phyloP scores from a whole-genome alignment of 2,113 vertebrate species.

The Jacana jacana region DNA sequence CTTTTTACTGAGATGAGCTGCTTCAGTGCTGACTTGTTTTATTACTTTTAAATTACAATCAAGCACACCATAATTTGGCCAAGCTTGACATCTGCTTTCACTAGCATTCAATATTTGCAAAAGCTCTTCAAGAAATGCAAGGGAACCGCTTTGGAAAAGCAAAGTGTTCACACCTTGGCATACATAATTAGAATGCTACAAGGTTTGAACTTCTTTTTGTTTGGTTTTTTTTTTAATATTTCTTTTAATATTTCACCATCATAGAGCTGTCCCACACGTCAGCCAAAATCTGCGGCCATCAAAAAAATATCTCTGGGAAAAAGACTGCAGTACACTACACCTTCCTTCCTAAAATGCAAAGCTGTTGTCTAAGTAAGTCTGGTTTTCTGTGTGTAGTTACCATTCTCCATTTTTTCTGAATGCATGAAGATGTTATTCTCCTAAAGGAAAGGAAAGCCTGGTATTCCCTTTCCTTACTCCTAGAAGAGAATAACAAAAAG shows the following conservation, averaged over 20 bases:
- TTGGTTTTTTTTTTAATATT: too few species aligned
- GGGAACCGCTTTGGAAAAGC: background rate
- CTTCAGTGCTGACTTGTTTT: conserved; percentile 8
- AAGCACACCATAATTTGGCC: background rate
- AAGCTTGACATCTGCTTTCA: conserved; percentile 23
- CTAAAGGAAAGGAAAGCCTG: background rate
- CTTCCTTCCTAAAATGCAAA: background rate
- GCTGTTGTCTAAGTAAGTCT: background rate
- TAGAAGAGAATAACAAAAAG: background rate
- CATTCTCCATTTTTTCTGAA: background rate
- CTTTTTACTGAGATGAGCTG: background rate
- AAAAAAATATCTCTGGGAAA: background rate
- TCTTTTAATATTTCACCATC: too few species aligned
- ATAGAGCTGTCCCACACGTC: background rate
- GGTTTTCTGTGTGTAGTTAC: background rate
- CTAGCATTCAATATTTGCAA: background rate
- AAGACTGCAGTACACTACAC: background rate
- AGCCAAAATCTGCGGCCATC: background rate
- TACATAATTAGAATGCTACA: background rate
- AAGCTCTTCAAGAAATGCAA: background rate
- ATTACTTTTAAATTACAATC: conserved; percentile 22
- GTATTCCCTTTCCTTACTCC: background rate
- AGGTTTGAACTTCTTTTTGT: background rate
- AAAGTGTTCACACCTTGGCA: background rate
- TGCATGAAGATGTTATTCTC: background rate